Evolutionary conservation across 2,888 invertebrate species (phyloP), one percentile per base, ranked within the genome.

Genomic region (Heliconius cydno): DNA sequence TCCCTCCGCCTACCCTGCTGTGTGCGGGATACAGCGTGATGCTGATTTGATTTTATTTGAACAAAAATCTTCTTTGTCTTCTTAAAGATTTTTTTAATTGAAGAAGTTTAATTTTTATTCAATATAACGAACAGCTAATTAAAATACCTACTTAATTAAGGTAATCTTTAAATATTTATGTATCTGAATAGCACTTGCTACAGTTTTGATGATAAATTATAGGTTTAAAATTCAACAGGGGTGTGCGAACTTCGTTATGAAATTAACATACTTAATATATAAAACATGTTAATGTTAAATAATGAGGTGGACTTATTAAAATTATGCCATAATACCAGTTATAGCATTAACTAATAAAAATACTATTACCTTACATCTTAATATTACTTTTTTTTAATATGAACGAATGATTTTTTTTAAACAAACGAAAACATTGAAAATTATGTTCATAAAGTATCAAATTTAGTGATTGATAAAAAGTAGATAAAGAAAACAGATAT

Each of bases 131-230:
- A 70, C 13, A 70, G 15, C 5, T 70, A 70, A 70, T 41, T 60
- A 30, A 73, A 73, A 60, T 73, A 34, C n/a, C 34, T 73, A 15
- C 10, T 60, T 60, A 73, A 73, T 73, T 60, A 73, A 25, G 12
- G n/a, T 38, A 30, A 70, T 73, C 3, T 34, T 38, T 60, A 73
- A 34, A 60, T n/a, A 73, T 73, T 60, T 25, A 38, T 34, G 60
- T 38, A 73, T 60, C 13, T 4, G 13, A 57, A 73, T 38, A n/a
- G 25, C 70, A 4, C 22, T 60, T 70, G 38, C 60, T 60, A 60
- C n/a, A 60, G 25, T 34, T 71, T 60, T 57, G 57, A 34, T 57
- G 13, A 60, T 60, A n/a, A 34, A 52, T 30, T 60, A 30, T n/a
- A 15, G 7, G 38, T 41, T 41, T 68, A 68, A 68, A 68, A 70